A percentile compares a stretch with the other conserved stretches of the same genome.
phyloP scores from a whole-genome alignment of 2,888 invertebrate genomes.

The Cancer borealis region DNA sequence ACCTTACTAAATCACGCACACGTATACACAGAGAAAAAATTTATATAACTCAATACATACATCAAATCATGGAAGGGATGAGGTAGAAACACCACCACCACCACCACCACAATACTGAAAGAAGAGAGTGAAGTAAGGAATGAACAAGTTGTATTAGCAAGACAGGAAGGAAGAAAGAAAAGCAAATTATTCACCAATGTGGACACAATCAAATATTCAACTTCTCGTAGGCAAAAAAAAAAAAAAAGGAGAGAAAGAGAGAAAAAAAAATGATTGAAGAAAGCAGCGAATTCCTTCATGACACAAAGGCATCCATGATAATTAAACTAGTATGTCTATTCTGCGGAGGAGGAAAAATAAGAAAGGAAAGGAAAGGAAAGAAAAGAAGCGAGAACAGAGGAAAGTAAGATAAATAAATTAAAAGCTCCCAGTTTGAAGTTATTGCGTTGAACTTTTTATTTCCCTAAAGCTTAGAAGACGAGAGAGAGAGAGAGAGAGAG shows the following conservation, averaged over 20 bases:
- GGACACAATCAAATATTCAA: background rate
- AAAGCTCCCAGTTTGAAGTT: background rate
- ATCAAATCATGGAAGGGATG: background rate
- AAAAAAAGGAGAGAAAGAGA: background rate
- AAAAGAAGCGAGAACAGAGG: background rate
- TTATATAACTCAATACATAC: no score
- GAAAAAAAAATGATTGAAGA: no score
- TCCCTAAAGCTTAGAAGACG: no score
- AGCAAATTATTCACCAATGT: background rate
- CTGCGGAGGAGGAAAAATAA: background rate
- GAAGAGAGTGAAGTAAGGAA: background rate
- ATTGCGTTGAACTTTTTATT: background rate
- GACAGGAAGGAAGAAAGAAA: background rate
- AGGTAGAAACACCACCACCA: background rate
- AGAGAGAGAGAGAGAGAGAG: conserved; percentile 7
- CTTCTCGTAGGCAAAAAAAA: background rate
- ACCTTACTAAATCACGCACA: no score
- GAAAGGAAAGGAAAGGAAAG: background rate
- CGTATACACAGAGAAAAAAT: background rate
- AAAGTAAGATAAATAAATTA: background rate
- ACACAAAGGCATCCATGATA: background rate
- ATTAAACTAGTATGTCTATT: background rate
- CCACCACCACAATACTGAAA: background rate
- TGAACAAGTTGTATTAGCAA: background rate
- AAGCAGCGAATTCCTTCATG: background rate